Evolutionary conservation across 2,113 vertebrate species (phyloP), one percentile per base, ranked within the genome.

Genomic region (Holacanthus passer): DNA sequence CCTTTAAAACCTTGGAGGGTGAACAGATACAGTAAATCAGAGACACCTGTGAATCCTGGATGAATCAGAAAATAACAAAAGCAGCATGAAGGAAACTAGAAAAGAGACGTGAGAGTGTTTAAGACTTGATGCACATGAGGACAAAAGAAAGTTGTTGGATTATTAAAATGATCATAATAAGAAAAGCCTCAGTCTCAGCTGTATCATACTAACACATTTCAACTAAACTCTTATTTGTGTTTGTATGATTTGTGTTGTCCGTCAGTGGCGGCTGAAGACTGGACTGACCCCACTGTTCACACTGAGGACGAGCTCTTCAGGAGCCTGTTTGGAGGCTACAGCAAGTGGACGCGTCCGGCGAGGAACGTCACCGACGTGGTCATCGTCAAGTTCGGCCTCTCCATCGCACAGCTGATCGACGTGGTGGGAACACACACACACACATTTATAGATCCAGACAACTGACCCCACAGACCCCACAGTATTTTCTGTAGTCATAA

Each of bases 391-490:
- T 97, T 98, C 0, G 97, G 97, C 9, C 93, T 98, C 31, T 97
- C 97, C 29, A 97, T 98, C 0, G 97, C 97, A 0, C 97, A 98
- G 91, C 95, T 97, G 17, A 97, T 98, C 0, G 97, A 98, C 0
- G 97, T 98, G 96, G 97, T 97, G 63, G 3, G 95, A 69, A 47
- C 32, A 45, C n/a, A 24, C 56, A 50, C 48, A 63, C 22, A 60
- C 59, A 58, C 27, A 7, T 2, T 22, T 20, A 31, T 10, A 59
- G 31, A 59, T 59, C 56, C 17, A 32, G 32, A n/a, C 10, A 19
- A 65, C 24, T 20, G 8, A 65, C 5, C n/a, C n/a, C n/a, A n/a
- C n/a, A n/a, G n/a, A n/a, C n/a, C n/a, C n/a, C n/a, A n/a, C n/a
- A n/a, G n/a, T n/a, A n/a, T n/a, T n/a, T n/a, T n/a, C n/a, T n/a